These are phyloP conservation scores for Platycheirus albimanus DNA, from an alignment of 2,888 invertebrate genomes.

Conservation along the genomic window DNA sequence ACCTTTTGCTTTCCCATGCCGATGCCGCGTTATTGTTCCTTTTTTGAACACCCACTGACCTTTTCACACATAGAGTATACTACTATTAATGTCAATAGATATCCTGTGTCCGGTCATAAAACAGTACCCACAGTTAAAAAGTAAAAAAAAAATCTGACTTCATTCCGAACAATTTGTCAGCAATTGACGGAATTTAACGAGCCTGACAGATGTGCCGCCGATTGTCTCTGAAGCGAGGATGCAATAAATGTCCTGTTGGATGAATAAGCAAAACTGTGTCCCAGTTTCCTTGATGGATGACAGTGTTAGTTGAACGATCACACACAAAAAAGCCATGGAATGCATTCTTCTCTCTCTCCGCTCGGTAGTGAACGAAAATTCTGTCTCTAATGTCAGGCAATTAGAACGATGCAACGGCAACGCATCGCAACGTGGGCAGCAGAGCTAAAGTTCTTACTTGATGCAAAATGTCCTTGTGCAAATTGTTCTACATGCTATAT, in stretches of 20 bases:
- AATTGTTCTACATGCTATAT: slow-evolving; percentile 16
- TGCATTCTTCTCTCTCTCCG: slow-evolving; percentile 34
- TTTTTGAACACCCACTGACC: slow-evolving; percentile 28
- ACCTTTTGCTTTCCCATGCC: slow-evolving; percentile 25
- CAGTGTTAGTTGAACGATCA: slow-evolving; percentile 38
- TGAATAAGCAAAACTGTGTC: slow-evolving; percentile 43
- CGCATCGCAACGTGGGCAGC: slow-evolving; percentile 40
- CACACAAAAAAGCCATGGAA: slow-evolving; percentile 16
- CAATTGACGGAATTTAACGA: slow-evolving; percentile 64
- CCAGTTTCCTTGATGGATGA: slow-evolving; percentile 39
- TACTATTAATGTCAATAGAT: slow-evolving; percentile 15
- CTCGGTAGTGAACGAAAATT: slow-evolving; percentile 11
- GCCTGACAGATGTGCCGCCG: slow-evolving; percentile 64
- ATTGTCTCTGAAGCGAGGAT: slow-evolving; percentile 47
- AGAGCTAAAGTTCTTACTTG: slow-evolving; percentile 14
- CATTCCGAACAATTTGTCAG: slow-evolving; percentile 66
- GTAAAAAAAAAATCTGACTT: slow-evolving; percentile 33
- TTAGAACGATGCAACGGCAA: slow-evolving; percentile 36
- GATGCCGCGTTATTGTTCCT: slow-evolving; percentile 25
- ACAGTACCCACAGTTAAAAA: slow-evolving; percentile 3
- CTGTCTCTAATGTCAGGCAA: slow-evolving; percentile 61
- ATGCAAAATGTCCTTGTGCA: slow-evolving; percentile 43
- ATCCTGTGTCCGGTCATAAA: slow-evolving; percentile 56
- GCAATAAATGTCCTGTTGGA: slow-evolving; percentile 48
- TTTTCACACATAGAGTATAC: slow-evolving; percentile 48